Conservation (phyloP, 2,888 invertebrate genomes). For the Amblyjoppa proteus region DNA sequence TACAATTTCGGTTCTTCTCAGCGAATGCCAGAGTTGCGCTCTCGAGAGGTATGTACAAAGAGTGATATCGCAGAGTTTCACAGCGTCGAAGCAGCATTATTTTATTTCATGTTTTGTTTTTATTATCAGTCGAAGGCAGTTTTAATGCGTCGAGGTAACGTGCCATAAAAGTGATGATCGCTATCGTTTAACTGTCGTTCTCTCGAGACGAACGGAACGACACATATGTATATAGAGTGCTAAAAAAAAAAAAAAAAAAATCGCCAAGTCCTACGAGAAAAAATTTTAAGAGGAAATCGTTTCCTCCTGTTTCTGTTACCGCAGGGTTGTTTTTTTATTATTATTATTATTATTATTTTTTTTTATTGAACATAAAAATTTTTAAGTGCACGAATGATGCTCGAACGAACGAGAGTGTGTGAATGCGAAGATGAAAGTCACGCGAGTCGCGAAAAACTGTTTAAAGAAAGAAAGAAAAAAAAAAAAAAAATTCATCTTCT, state of each 20-base stretch:
- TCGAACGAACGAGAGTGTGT: slow-evolving; percentile 38
- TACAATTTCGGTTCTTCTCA: slow-evolving; percentile 23
- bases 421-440: slow-evolving; percentile 30
- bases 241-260: slow-evolving; percentile 29
- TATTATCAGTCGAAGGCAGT: slow-evolving; percentile 8
- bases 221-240: background rate
- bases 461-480: slow-evolving; percentile 1
- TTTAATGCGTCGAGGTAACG: slow-evolving; percentile 4
- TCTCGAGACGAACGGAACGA: background rate
- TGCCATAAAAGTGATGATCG: slow-evolving; percentile 2
- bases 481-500: slow-evolving; percentile 34
- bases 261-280: slow-evolving; percentile 10
- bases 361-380: slow-evolving; percentile 37
- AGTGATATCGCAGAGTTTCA: slow-evolving; percentile 31
- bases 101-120: slow-evolving; percentile 12
- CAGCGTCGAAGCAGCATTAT: slow-evolving; percentile 24
- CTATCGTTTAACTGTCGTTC: background rate
- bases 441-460: slow-evolving; percentile 30
- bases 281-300: slow-evolving; percentile 41
- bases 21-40: slow-evolving; percentile 23
- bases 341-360: slow-evolving; percentile 2
- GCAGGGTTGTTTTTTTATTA: slow-evolving; percentile 72
- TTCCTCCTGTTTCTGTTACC: slow-evolving; percentile 76
- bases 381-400: slow-evolving; percentile 51
- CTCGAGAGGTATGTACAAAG: slow-evolving; percentile 36